phyloP scores from a whole-genome alignment of 2,888 invertebrate species.

The Trimorus sp. region DNA sequence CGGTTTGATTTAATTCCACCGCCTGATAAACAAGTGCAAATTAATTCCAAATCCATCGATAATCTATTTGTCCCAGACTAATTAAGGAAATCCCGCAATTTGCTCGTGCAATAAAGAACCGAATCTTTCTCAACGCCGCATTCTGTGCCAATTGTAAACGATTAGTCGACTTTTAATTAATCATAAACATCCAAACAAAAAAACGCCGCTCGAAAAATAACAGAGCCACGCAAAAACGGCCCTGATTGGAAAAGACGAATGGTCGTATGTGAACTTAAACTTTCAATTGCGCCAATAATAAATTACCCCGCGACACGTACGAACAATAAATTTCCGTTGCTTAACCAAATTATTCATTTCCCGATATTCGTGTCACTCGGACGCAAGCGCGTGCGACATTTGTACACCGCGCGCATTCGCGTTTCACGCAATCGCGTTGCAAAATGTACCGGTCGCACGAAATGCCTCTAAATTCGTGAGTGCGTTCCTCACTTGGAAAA shows the following conservation, averaged over 20 bases:
- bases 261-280: neutral
- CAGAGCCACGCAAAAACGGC: neutral
- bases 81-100: too few species aligned
- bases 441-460: slow-evolving; percentile 67
- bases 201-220: slow-evolving; percentile 18
- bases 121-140: too few species aligned
- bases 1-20: too few species aligned
- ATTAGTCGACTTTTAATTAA: neutral
- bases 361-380: slow-evolving; percentile 39
- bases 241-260: neutral
- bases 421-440: slow-evolving; percentile 58
- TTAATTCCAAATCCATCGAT: too few species aligned
- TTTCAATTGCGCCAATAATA: slow-evolving; percentile 25
- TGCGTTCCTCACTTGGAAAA: slow-evolving; percentile 63
- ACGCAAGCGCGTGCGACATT: slow-evolving; percentile 36
- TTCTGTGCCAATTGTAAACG: too few species aligned
- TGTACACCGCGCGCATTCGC: slow-evolving; percentile 47
- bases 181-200: slow-evolving; percentile 29
- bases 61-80: too few species aligned
- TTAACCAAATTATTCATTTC: slow-evolving; percentile 43
- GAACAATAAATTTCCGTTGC: slow-evolving; percentile 32
- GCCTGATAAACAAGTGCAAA: too few species aligned
- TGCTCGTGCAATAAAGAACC: too few species aligned
- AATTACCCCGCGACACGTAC: neutral
- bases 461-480: slow-evolving; percentile 54